Evolutionary conservation across 2,888 invertebrate species (phyloP).

Genomic region (Callosobruchus maculatus): DNA sequence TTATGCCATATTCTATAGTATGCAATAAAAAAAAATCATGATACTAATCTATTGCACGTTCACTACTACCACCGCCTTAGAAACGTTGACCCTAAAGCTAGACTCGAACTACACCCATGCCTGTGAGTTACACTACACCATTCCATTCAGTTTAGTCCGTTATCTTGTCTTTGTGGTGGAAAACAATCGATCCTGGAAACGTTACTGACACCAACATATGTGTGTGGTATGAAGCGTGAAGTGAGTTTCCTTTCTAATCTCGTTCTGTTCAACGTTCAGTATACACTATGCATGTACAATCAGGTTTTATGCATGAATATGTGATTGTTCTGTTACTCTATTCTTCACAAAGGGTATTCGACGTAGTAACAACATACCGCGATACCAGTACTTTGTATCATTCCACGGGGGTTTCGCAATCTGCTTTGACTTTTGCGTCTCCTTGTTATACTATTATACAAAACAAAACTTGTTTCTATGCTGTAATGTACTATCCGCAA

Average conservation of each 20-base stretch:
- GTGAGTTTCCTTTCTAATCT: background rate
- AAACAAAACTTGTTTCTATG: too few relatives aligned
- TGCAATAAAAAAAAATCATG: too few relatives aligned
- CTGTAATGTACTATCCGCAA: too few relatives aligned
- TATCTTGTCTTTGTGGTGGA: background rate
- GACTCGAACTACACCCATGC: background rate
- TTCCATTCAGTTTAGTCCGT: background rate
- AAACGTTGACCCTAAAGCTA: background rate
- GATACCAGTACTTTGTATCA: too few relatives aligned
- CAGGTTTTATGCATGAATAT: background rate
- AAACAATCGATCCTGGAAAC: background rate
- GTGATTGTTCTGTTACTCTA: background rate
- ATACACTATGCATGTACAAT: background rate
- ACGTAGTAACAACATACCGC: background rate
- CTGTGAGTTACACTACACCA: background rate
- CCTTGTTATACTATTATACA: too few relatives aligned
- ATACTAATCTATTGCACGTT: too few relatives aligned
- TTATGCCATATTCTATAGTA: too few relatives aligned
- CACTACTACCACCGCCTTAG: too few relatives aligned
- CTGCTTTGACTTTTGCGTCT: too few relatives aligned
- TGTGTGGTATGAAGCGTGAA: background rate
- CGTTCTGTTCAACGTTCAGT: background rate
- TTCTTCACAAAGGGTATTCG: background rate
- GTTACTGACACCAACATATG: background rate
- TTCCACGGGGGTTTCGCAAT: background rate